These are phyloP conservation scores for Mesaphorura yosii DNA, from an alignment of 1,140 invertebrate genomes.

Conservation along the genomic window DNA sequence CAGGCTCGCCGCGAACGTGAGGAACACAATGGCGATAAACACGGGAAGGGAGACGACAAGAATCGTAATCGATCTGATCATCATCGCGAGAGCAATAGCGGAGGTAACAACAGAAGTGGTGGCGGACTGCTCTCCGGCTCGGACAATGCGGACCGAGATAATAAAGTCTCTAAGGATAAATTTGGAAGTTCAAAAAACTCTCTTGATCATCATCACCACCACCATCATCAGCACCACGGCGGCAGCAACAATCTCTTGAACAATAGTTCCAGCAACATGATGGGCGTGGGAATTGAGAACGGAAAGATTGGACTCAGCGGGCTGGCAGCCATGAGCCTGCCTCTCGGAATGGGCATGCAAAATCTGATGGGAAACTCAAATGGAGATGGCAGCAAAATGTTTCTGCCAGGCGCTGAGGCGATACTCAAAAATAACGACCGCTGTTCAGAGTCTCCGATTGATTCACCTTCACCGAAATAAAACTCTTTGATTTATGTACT, in stretches of 20 bases:
- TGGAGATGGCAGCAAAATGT: too few relatives aligned
- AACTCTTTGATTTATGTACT: too few relatives aligned
- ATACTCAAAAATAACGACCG: too few relatives aligned
- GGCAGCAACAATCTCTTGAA: too few relatives aligned
- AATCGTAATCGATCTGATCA: constrained; percentile 13
- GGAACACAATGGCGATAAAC: constrained; percentile 80
- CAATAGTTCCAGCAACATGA: too few relatives aligned
- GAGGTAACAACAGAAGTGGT: constrained; percentile 29
- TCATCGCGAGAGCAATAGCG: constrained; percentile 17
- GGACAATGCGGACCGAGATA: constrained; percentile 8
- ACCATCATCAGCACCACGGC: constrained; percentile 15
- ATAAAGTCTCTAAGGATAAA: too few relatives aligned
- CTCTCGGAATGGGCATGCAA: constrained; percentile 19
- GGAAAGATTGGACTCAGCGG: constrained; percentile 31
- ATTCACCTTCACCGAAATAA: too few relatives aligned
- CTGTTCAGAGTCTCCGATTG: too few relatives aligned
- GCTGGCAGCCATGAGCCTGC: constrained; percentile 24
- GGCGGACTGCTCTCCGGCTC: constrained; percentile 20
- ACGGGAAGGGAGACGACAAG: constrained; percentile 49
- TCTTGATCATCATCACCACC: constrained; percentile 30
- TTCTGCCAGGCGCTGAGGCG: too few relatives aligned
- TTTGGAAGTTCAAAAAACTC: constrained; percentile 26
- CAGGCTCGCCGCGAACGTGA: constrained; percentile 78
- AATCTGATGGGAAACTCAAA: too few relatives aligned
- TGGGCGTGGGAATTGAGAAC: constrained; percentile 30